Conservation (phyloP, 2,113 vertebrate species). For the Salvelinus alpinus region DNA sequence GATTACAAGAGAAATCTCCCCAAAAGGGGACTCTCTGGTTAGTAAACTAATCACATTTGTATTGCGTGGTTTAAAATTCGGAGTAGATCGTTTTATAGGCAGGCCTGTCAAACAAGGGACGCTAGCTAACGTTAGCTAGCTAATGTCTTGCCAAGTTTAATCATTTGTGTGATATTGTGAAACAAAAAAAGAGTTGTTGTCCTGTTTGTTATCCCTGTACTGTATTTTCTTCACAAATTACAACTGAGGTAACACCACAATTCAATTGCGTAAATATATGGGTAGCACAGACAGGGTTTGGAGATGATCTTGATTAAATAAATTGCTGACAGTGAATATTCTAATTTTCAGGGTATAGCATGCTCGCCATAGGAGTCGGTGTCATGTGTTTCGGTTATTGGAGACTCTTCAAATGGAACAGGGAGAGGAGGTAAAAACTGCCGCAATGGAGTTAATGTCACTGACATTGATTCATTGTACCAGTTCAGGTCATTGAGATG, state of each 20-base stretch:
- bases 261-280: no score
- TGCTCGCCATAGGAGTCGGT: constrained; percentile 84
- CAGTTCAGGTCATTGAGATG: background rate
- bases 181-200: no score
- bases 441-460: background rate
- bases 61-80: no score
- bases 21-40: constrained; percentile 86
- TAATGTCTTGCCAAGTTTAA: no score
- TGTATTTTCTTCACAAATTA: no score
- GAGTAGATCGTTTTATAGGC: no score
- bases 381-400: constrained; percentile 82
- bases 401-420: constrained; percentile 84
- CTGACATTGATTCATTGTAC: background rate
- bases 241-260: no score
- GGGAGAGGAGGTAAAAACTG: constrained; percentile 81
- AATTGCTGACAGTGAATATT: background rate
- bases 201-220: no score
- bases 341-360: constrained; percentile 77
- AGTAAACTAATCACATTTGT: constrained; percentile 32
- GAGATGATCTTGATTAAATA: background rate
- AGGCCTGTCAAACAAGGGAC: no score
- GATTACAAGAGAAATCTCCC: constrained; percentile 91
- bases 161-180: no score
- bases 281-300: no score
- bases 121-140: no score